Conservation (phyloP, 2,888 invertebrate species). For the Oscheius myriophilus region DNA sequence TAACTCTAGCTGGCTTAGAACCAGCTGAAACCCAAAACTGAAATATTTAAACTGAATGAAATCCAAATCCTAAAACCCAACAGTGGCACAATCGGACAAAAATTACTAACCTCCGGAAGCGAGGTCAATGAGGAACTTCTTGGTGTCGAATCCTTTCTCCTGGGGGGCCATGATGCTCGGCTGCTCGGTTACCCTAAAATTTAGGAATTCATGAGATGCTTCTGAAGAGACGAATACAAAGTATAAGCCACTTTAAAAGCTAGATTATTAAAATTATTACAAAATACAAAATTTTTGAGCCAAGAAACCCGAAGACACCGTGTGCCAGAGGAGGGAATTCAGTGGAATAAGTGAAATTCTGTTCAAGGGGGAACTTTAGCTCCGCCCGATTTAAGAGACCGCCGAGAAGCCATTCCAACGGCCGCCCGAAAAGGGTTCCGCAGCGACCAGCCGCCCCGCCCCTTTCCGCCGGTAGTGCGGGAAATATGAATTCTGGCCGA, state of each 20-base stretch:
- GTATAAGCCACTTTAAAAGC: too few relatives aligned
- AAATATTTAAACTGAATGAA: neutral
- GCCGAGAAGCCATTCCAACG: slow-evolving; percentile 25
- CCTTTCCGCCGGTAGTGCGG: slow-evolving; percentile 17
- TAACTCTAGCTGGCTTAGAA: neutral
- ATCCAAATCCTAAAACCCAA: neutral
- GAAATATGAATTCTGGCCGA: slow-evolving; percentile 14
- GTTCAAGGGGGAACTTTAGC: slow-evolving; percentile 22
- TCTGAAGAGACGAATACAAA: neutral
- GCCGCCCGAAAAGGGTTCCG: slow-evolving; percentile 4
- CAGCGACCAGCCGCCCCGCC: slow-evolving; percentile 10
- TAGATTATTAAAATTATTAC: too few relatives aligned
- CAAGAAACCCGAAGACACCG: neutral
- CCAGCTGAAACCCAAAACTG: neutral
- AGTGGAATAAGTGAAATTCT: slow-evolving; percentile 5
- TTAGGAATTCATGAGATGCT: neutral
- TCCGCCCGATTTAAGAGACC: slow-evolving; percentile 24
- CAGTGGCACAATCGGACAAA: neutral
- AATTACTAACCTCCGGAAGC: slow-evolving; percentile 60
- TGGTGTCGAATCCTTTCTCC: slow-evolving; percentile 62
- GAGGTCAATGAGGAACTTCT: slow-evolving; percentile 66
- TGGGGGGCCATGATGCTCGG: slow-evolving; percentile 19
- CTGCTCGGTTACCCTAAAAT: too few relatives aligned
- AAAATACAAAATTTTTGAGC: too few relatives aligned
- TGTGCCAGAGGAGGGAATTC: slow-evolving; percentile 5